Percentiles rank a stretch among this genome's conserved stretches.
phyloP scores from a whole-genome alignment of 2,113 vertebrate genomes.

The Oryzias woworae region DNA sequence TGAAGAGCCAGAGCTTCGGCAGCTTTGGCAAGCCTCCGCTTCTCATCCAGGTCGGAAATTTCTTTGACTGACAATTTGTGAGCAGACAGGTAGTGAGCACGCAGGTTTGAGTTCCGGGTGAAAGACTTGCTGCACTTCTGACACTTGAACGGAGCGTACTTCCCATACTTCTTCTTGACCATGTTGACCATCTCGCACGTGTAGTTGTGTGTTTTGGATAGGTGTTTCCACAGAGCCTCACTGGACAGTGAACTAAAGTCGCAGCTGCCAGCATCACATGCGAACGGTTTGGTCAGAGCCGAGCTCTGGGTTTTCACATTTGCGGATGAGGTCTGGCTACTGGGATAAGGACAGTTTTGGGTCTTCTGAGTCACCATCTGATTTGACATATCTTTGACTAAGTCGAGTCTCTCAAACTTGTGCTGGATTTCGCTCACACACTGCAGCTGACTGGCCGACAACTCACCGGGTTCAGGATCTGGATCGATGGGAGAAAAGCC shows the following conservation, averaged over 20 bases:
- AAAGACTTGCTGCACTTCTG: conserved; percentile 90
- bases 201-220: conserved; percentile 89
- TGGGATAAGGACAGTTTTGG: conserved; percentile 6
- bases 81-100: conserved; percentile 87
- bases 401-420: conserved; percentile 84
- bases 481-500: conserved; percentile 44
- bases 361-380: conserved; percentile 3
- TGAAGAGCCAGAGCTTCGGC: background rate
- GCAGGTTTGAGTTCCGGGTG: conserved; percentile 95
- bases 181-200: conserved; percentile 87
- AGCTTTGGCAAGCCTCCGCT: conserved; percentile 81
- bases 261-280: conserved; percentile 85
- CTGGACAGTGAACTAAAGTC: conserved; percentile 88
- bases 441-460: conserved; percentile 75
- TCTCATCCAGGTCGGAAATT: conserved; percentile 87
- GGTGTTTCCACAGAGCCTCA: conserved; percentile 92
- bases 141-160: conserved; percentile 92
- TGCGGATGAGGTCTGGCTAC: conserved; percentile 44
- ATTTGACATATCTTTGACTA: conserved; percentile 75
- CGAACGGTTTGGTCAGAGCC: conserved; percentile 83
- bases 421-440: conserved; percentile 85
- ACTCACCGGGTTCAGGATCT: conserved; percentile 46
- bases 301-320: conserved; percentile 45
- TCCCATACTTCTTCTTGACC: conserved; percentile 88
- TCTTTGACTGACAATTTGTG: conserved; percentile 89